phyloP scores from a whole-genome alignment of 2,113 vertebrate genomes.

The Percina caprodes region DNA sequence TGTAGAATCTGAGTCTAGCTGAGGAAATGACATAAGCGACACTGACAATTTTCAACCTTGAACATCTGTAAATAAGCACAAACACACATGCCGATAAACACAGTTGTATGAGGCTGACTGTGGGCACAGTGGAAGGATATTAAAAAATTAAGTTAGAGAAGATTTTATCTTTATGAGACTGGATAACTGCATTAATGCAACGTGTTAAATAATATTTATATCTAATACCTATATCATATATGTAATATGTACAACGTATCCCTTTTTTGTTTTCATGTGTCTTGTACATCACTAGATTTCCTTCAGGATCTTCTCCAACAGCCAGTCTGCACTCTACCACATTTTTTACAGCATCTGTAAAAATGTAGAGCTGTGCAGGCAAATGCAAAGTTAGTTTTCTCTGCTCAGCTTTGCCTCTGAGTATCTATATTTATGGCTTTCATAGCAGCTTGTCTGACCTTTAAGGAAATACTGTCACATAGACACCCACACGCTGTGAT shows the following conservation, averaged over 20 bases:
- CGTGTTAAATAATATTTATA: neutral
- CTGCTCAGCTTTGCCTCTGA: neutral
- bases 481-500: conserved; percentile 45
- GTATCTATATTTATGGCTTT: conserved; percentile 47
- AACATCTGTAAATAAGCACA: conserved; percentile 32
- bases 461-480: conserved; percentile 53
- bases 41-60: conserved; percentile 37
- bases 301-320: conserved; percentile 2
- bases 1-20: conserved; percentile 1
- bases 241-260: neutral
- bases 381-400: conserved; percentile 12
- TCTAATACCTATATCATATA: neutral
- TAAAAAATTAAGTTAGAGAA: neutral
- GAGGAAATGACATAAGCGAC: conserved; percentile 17
- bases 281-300: neutral
- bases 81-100: neutral
- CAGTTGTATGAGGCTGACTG: neutral
- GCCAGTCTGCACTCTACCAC: neutral
- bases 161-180: neutral
- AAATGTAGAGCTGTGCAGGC: neutral
- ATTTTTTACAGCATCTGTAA: conserved; percentile 35
- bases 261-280: neutral
- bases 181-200: neutral
- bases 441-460: conserved; percentile 63
- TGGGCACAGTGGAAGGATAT: neutral